Percentiles rank a stretch among this genome's conserved stretches.
Conservation (phyloP, 2,113 vertebrate genomes). For the Azemiops feae region DNA sequence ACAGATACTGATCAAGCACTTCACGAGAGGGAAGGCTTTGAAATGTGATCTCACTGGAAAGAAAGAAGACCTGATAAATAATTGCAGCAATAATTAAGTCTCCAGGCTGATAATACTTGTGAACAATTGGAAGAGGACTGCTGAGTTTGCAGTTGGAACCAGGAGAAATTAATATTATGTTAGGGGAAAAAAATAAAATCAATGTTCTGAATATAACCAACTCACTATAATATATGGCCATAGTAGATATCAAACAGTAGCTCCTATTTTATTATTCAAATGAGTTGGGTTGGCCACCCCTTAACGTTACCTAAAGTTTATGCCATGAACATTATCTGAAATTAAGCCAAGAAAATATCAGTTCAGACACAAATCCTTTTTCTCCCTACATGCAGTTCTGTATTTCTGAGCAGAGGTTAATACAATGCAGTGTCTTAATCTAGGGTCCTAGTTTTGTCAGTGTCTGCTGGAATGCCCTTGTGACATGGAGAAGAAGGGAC, state of each 20-base stretch:
- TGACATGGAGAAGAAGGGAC: neutral
- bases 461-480: neutral
- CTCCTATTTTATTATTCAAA: neutral
- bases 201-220: neutral
- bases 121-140: neutral
- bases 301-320: neutral
- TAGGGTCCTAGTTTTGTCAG: neutral
- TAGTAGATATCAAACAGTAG: neutral
- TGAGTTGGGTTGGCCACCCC: neutral
- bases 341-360: neutral
- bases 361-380: too few species aligned
- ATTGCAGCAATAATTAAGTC: neutral
- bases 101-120: neutral
- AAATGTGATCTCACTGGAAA: neutral
- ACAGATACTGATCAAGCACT: neutral
- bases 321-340: neutral
- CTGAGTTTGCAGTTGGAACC: neutral
- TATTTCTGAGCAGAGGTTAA: neutral
- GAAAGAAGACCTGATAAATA: neutral
- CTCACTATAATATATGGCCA: neutral
- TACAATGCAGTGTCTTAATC: neutral
- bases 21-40: neutral
- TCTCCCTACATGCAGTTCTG: neutral
- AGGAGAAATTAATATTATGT: neutral
- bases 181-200: neutral